A percentile compares a stretch with the other conserved stretches of the same genome.
Conservation (phyloP, 2,888 invertebrate genomes). For the Acrobasis repandana region DNA sequence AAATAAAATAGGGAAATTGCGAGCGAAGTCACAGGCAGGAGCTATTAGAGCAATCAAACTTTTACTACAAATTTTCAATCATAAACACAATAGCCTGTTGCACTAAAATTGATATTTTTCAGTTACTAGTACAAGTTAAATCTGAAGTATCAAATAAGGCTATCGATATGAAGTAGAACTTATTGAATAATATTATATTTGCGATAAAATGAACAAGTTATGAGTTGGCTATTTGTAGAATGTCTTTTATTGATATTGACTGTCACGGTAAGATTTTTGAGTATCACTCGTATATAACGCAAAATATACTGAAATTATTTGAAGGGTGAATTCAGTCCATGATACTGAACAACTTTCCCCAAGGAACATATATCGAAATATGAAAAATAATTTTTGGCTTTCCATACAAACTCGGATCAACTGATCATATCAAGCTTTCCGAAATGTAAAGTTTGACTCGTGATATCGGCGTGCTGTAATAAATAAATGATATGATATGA, state of each 20-base stretch:
- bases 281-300: too few relatives aligned
- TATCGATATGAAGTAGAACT: not conserved
- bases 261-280: not conserved
- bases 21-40: not conserved
- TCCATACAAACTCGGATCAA: too few relatives aligned
- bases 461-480: too few relatives aligned
- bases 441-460: too few relatives aligned
- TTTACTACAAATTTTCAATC: not conserved
- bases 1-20: too few relatives aligned
- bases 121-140: not conserved
- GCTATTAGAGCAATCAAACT: not conserved
- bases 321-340: too few relatives aligned
- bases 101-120: not conserved
- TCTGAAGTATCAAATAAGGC: not conserved
- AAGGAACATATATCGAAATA: too few relatives aligned
- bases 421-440: too few relatives aligned
- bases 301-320: too few relatives aligned
- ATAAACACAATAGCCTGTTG: not conserved
- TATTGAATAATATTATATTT: not conserved
- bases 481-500: too few relatives aligned
- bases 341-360: too few relatives aligned
- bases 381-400: too few relatives aligned
- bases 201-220: conserved; percentile 3
- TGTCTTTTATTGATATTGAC: not conserved
- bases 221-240: conserved; percentile 14